Evolutionary conservation across 1,140 invertebrate genomes (phyloP).

Genomic region (Ips nitidus): DNA sequence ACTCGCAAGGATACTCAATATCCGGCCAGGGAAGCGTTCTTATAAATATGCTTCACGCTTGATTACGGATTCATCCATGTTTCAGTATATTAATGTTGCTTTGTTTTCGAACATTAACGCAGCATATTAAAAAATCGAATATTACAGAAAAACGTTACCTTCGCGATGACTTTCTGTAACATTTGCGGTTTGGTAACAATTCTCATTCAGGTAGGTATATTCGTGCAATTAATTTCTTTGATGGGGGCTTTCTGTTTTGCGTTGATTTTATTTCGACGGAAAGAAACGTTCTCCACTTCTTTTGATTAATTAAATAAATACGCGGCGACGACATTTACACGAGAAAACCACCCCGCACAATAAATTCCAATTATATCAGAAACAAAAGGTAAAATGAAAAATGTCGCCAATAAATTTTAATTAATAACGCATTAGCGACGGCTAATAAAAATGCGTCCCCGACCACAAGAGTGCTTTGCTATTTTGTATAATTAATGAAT

Average conservation of each 20-base stretch:
- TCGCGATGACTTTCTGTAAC: background rate
- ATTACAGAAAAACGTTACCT: background rate
- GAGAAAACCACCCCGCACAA: background rate
- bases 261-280: too few relatives aligned
- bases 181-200: background rate
- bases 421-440: conserved; percentile 33
- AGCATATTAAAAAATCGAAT: background rate
- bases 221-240: conserved; percentile 1
- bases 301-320: too few relatives aligned
- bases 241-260: too few relatives aligned
- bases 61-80: conserved; percentile 28
- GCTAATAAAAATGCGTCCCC: conserved; percentile 28
- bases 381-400: conserved; percentile 28
- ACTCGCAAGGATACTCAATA: conserved; percentile 23
- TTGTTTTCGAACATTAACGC: conserved; percentile 16
- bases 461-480: conserved; percentile 16
- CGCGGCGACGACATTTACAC: too few relatives aligned
- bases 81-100: conserved; percentile 24
- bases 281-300: too few relatives aligned
- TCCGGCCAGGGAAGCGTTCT: conserved; percentile 15
- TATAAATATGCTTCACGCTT: conserved; percentile 26
- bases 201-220: background rate
- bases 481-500: conserved; percentile 41
- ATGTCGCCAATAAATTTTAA: conserved; percentile 32
- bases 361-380: conserved; percentile 23